phyloP scores from a whole-genome alignment of 2,888 invertebrate genomes.

The Steinernema carpocapsae region DNA sequence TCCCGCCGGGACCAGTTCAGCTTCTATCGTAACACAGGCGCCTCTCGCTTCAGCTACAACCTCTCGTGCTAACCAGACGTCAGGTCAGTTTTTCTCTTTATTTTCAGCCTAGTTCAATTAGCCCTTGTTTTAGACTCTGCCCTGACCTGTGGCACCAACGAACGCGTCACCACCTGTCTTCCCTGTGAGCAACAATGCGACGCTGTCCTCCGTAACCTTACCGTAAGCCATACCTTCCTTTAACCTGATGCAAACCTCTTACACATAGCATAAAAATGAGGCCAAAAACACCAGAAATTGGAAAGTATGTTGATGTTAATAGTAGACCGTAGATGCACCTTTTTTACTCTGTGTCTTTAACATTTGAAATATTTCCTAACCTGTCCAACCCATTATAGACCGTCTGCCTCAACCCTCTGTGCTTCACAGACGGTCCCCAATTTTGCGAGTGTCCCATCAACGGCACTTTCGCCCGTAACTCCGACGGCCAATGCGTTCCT shows the following conservation, averaged over 20 bases:
- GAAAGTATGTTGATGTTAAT: no score
- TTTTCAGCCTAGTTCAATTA: no score
- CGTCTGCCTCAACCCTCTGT: not conserved
- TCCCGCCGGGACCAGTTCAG: no score
- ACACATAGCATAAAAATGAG: no score
- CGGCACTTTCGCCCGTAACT: not conserved
- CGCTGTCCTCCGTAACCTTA: not conserved
- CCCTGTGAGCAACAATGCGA: not conserved
- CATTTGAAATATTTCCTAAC: not conserved
- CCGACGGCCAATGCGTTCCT: slow-evolving; percentile 7
- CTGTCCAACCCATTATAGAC: not conserved
- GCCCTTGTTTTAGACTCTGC: no score
- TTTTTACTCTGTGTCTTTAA: no score
- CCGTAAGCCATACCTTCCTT: not conserved
- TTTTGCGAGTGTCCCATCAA: slow-evolving; percentile 11
- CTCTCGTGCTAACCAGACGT: no score
- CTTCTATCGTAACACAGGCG: no score
- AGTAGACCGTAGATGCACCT: no score
- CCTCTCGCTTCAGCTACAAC: no score
- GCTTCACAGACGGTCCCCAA: slow-evolving; percentile 22
- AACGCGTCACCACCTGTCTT: not conserved
- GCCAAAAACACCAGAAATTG: no score
- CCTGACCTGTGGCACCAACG: not conserved
- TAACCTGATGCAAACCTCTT: not conserved
- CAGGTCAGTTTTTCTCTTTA: no score